Base-by-base conservation (phyloP, 2,113 vertebrate genomes). In the Todiramphus saurophagus region DNA sequence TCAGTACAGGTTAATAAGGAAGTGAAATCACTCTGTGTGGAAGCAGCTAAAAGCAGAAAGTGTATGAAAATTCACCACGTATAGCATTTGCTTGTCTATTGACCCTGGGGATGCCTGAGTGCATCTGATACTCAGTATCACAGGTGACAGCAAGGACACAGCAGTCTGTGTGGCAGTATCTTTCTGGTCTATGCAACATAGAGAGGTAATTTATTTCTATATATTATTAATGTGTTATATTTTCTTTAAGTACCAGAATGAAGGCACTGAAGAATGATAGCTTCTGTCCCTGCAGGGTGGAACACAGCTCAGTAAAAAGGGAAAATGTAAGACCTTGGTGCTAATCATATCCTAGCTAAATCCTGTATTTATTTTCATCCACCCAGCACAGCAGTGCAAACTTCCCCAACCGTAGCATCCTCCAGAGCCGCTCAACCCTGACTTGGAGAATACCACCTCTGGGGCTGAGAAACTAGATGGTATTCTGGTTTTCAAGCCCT, bases 401-500 rank as follows among this genome's bases (percentile, higher is more conserved):
- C 50, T 82, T 77, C 63, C 58, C 41, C 67, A 85, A 4, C 41
- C 13, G 0, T 25, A 85, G 50, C 55, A 89, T 87, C 87, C 41
- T 95, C 62, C 37, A 89, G 50, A 79, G 13, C 43, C 9, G 0
- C 37, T 93, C 2, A 6, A 69, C 37, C 62, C 55, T 89, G 80
- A 66, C 53, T 46, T 37, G 31, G 17, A 81, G 67, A 84, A 53
- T 80, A 77, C 70, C 58, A 78, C 70, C 41, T 76, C 58, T 46
- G 21, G 41, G 43, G 31, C 58, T 85, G 41, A 85, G 89, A 92
- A 94, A 94, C 62, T 91, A 66, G 48, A 87, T 80, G 77, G 67
- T 74, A 83, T 96, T 94, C 51, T 91, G 78, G 39, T 93, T 96
- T 94, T 82, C 77, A 89, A 31, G 33, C 77, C 50, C 30, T 14